Percentiles rank a stretch among this genome's conserved stretches.
phyloP scores from a whole-genome alignment of 2,888 invertebrate genomes.

The Muschampia plurimacula region DNA sequence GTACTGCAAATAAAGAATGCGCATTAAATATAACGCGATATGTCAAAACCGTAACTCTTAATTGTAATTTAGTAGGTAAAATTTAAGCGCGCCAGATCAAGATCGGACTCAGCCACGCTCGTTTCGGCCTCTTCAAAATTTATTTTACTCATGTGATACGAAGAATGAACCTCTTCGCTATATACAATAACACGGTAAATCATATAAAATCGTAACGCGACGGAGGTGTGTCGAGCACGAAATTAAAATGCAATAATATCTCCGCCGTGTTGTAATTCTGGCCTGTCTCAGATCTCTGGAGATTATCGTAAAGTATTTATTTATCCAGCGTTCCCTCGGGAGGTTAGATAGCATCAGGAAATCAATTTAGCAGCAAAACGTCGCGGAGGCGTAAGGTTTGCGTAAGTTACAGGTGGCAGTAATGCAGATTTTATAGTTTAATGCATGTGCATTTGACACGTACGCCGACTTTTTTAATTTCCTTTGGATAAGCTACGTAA shows the following conservation, averaged over 20 bases:
- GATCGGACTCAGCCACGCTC: constrained; percentile 63
- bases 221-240: constrained; percentile 74
- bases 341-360: constrained; percentile 81
- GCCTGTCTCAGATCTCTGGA: constrained; percentile 77
- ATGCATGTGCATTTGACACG: constrained; percentile 35
- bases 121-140: constrained; percentile 65
- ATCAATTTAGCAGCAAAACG: constrained; percentile 82
- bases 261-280: constrained; percentile 73
- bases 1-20: constrained; percentile 38
- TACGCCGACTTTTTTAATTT: constrained; percentile 27
- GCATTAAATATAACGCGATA: constrained; percentile 39
- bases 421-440: constrained; percentile 60
- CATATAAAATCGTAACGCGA: constrained; percentile 76
- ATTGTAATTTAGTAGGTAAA: constrained; percentile 76
- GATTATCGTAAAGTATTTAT: constrained; percentile 84
- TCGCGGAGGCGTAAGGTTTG: constrained; percentile 78
- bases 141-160: constrained; percentile 60
- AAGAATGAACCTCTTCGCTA: constrained; percentile 47
- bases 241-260: constrained; percentile 85
- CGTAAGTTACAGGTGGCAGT: constrained; percentile 70
- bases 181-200: constrained; percentile 79
- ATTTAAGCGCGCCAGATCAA: constrained; percentile 61
- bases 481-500: constrained; percentile 28
- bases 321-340: constrained; percentile 80
- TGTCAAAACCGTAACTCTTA: constrained; percentile 48